These are phyloP conservation scores for Pyrocephalus nanus DNA, from an alignment of 2,797 vertebrate species.

Conservation along the genomic window DNA sequence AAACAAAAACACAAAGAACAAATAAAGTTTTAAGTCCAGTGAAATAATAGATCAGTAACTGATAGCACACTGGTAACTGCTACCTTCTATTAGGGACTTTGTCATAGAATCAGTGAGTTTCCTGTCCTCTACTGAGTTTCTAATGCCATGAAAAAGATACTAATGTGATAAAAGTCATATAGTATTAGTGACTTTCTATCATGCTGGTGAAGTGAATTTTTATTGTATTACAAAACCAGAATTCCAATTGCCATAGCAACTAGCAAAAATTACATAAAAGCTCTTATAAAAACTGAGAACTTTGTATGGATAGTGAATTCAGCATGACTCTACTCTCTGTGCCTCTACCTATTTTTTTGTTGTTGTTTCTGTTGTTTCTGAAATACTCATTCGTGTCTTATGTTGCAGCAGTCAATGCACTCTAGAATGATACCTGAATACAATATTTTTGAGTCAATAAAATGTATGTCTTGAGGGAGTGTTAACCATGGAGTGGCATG, in stretches of 20 bases:
- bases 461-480: neutral
- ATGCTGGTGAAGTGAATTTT: constrained; percentile 69
- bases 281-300: constrained; percentile 30
- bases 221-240: constrained; percentile 66
- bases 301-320: neutral
- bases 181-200: constrained; percentile 70
- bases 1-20: neutral
- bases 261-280: constrained; percentile 34
- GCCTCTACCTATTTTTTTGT: neutral
- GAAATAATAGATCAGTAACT: constrained; percentile 31
- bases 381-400: neutral
- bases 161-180: constrained; percentile 70
- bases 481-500: neutral
- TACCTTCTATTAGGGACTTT: constrained; percentile 65
- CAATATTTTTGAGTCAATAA: neutral
- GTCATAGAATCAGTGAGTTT: constrained; percentile 58
- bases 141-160: constrained; percentile 62
- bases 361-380: too few species aligned
- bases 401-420: neutral
- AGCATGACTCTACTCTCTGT: neutral
- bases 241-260: constrained; percentile 54
- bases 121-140: constrained; percentile 58
- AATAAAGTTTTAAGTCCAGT: neutral
- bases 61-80: constrained; percentile 13
- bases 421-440: neutral